Conservation (phyloP, 1,140 invertebrate species). For the Cherax quadricarinatus region DNA sequence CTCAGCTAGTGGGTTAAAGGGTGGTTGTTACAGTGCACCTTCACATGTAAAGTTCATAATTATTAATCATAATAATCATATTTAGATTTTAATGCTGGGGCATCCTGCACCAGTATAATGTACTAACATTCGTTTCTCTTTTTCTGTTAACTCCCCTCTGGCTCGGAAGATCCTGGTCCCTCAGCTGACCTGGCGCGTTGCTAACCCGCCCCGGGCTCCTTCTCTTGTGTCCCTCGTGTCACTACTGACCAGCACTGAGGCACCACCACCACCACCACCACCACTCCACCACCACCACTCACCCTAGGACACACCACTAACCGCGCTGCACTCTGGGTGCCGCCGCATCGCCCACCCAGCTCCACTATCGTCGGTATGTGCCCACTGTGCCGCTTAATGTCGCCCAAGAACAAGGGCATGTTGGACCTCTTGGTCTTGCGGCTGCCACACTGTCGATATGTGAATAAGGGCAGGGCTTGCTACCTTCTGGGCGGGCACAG, state of each 20-base stretch:
- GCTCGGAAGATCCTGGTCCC: slow-evolving; percentile 72
- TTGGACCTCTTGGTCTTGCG: slow-evolving; percentile 60
- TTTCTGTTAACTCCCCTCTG: slow-evolving; percentile 72
- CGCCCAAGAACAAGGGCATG: slow-evolving; percentile 51
- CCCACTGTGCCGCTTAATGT: slow-evolving; percentile 39
- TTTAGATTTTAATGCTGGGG: slow-evolving; percentile 64
- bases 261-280: slow-evolving; percentile 66
- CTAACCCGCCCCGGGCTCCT: slow-evolving; percentile 72
- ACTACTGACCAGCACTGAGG: slow-evolving; percentile 72
- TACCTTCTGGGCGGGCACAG: slow-evolving; percentile 56
- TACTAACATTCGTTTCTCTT: slow-evolving; percentile 72
- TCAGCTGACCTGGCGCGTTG: slow-evolving; percentile 72
- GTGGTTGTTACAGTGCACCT: slow-evolving; percentile 67
- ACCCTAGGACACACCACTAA: slow-evolving; percentile 72
- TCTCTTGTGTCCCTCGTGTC: slow-evolving; percentile 72
- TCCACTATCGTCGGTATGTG: slow-evolving; percentile 51
- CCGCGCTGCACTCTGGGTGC: slow-evolving; percentile 66
- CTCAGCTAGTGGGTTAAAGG: slow-evolving; percentile 64
- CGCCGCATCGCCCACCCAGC: slow-evolving; percentile 56
- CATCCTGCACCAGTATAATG: slow-evolving; percentile 71
- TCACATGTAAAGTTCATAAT: slow-evolving; percentile 67
- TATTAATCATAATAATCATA: slow-evolving; percentile 61
- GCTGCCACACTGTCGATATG: slow-evolving; percentile 56
- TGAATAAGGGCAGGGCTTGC: slow-evolving; percentile 48
- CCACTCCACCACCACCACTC: slow-evolving; percentile 57